Evolutionary conservation across 2,888 invertebrate genomes (phyloP).

Genomic region (Drosophila nigricruria): DNA sequence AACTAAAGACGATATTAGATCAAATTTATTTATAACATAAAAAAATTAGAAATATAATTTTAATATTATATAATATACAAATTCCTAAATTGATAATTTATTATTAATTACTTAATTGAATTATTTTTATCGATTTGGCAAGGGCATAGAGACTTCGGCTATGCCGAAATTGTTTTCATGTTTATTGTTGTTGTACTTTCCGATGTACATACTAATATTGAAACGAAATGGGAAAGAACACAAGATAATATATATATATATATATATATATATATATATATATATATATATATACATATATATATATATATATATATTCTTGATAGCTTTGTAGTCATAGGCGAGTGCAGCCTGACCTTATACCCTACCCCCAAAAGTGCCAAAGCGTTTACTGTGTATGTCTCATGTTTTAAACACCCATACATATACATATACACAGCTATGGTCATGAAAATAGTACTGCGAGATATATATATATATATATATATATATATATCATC

Average conservation of each 20-base stretch:
- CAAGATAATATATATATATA: neutral
- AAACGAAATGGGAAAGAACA: conserved; percentile 15
- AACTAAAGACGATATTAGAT: too few species aligned
- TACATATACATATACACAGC: neutral
- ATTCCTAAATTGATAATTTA: neutral
- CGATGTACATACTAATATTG: conserved; percentile 38
- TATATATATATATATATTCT: conserved; percentile 8
- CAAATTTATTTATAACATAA: too few species aligned
- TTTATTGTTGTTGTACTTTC: conserved; percentile 49
- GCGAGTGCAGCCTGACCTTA: conserved; percentile 26
- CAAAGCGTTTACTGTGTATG: conserved; percentile 30
- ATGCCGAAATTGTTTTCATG: conserved; percentile 36
- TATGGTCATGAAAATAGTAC: too few species aligned
- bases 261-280: neutral
- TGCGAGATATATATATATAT: neutral
- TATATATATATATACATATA: neutral
- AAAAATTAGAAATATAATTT: neutral
- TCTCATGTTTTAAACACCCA: conserved; percentile 22
- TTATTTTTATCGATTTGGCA: conserved; percentile 19
- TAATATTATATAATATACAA: neutral
- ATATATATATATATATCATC: neutral
- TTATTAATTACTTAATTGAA: neutral
- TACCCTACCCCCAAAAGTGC: conserved; percentile 1
- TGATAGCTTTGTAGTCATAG: conserved; percentile 26
- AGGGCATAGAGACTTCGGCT: conserved; percentile 43